Conservation (phyloP, 2,888 invertebrate genomes). For the Lithophane ornitopus region DNA sequence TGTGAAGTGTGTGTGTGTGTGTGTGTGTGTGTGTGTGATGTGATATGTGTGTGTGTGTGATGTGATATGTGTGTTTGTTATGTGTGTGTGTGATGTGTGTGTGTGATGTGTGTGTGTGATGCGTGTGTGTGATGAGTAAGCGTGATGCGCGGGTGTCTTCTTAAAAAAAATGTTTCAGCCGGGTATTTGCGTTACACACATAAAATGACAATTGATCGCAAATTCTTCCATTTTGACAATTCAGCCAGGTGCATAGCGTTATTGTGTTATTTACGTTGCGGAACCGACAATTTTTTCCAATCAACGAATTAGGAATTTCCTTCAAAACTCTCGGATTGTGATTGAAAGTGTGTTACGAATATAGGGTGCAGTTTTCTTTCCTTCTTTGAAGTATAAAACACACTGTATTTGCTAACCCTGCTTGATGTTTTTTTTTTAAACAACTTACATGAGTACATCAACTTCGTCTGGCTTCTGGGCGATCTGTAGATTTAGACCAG, state of each 20-base stretch:
- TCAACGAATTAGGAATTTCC: not conserved
- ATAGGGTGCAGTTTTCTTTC: not conserved
- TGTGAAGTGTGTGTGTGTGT: no score
- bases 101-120: no score
- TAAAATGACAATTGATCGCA: no score
- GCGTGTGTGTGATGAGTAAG: no score
- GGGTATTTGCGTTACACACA: no score
- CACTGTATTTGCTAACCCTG: not conserved
- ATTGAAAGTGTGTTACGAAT: not conserved
- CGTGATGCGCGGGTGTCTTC: no score
- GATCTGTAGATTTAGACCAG: constrained; percentile 97
- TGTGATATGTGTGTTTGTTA: no score
- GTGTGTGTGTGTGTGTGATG: no score
- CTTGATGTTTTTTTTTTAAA: not conserved
- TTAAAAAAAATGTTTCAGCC: no score
- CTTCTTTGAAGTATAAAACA: not conserved
- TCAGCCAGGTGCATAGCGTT: not conserved
- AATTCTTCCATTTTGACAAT: not conserved
- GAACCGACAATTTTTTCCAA: no score
- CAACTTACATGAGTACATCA: constrained; percentile 93
- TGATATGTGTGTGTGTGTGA: no score
- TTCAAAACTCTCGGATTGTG: not conserved
- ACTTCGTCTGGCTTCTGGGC: constrained; percentile 98
- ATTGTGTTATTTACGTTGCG: not conserved
- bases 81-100: no score